Base-by-base conservation (phyloP, 2,888 invertebrate species). In the Monoplex corrugatus region DNA sequence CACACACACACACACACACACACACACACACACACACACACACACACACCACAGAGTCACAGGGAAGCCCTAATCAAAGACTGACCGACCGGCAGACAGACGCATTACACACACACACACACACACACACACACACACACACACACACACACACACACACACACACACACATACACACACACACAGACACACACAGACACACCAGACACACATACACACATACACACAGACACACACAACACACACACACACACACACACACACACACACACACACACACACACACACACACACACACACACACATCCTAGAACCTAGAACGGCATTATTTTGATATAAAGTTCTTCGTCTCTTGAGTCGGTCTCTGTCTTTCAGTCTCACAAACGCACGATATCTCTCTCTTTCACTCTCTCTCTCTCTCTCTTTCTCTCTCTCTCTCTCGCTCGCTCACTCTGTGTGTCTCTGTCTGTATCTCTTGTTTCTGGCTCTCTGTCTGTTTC, bases 111-210 rank as follows among this genome's bases (percentile, higher is more conserved):
- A 75, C 75, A 75, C 35, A 35, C 75, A 35, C 75, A 75, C 75
- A 75, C 75, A 75, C 75, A 75, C 32, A 75, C 75, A 32, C 75
- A 32, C 75, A 75, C 75, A 32, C 75, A 75, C 75, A 75, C 75
- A 75, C 75, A 32, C 75, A 32, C 75, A 75, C 75, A 32, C 75
- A 75, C 75, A 75, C 75, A 75, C 75, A 75, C 75, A 75, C 8
- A 32, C 63, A 63, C 63, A 63, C 63, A 63, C 63, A 63, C 63
- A 63, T 28, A 63, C 63, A 63, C 23, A 23, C 63, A 63, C 63
- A 63, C 63, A 23, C 23, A 63, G 3, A 63, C 63, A 63, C 63
- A 16, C 63, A 16, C 13, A 16, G 23, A 63, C 63, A 63, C 63
- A 63, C 63, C 63, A 63, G 23, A 63, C 63, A 63, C 16, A 63